phyloP scores from a whole-genome alignment of 2,888 invertebrate species.

The Yponomeuta malinellus region DNA sequence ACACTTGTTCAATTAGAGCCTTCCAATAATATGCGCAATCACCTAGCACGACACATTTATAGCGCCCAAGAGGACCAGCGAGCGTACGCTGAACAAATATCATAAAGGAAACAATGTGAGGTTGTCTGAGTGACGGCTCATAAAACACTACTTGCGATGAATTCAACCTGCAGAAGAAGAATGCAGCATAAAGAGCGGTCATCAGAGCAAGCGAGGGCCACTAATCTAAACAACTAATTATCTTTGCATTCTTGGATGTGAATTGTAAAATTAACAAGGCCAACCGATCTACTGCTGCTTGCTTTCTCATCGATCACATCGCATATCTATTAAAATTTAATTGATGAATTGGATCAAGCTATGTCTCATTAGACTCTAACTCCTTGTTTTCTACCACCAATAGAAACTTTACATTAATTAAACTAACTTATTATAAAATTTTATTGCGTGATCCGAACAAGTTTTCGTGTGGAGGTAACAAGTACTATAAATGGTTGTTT shows the following conservation, averaged over 20 bases:
- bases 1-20: constrained; percentile 70
- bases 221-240: not conserved
- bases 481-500: not conserved
- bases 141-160: constrained; percentile 10
- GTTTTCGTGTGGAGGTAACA: not conserved
- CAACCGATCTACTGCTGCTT: not conserved
- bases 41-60: constrained; percentile 33
- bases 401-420: not conserved
- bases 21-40: constrained; percentile 48
- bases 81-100: constrained; percentile 13
- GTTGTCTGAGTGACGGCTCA: constrained; percentile 1
- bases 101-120: constrained; percentile 7
- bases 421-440: constrained; percentile 7
- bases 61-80: constrained; percentile 8
- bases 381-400: not conserved
- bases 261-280: not conserved
- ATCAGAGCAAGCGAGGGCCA: not conserved
- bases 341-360: not conserved
- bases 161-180: constrained; percentile 1
- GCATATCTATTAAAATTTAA: not conserved
- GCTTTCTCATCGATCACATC: not conserved
- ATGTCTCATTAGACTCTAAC: not conserved
- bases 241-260: constrained; percentile 1
- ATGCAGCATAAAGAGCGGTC: not conserved
- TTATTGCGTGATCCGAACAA: constrained; percentile 5